Percentiles rank a stretch among this genome's conserved stretches.
Evolutionary conservation across 2,888 invertebrate species (phyloP).

Genomic region (Parnassius glacialis): DNA sequence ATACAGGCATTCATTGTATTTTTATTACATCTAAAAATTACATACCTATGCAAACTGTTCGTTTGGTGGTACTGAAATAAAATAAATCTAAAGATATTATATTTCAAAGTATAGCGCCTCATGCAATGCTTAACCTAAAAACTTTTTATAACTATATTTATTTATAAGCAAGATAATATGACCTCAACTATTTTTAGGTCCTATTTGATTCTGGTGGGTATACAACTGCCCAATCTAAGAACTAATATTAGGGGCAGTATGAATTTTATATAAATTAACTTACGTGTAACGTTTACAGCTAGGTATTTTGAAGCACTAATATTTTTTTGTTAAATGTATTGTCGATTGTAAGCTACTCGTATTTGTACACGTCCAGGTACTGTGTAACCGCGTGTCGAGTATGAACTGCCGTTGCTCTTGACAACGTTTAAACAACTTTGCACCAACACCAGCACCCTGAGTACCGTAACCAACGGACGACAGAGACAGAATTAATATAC

Average conservation of each 20-base stretch:
- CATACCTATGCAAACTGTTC: too few relatives aligned
- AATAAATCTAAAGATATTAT: too few relatives aligned
- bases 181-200: conserved; percentile 5
- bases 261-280: conserved; percentile 11
- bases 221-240: too few relatives aligned
- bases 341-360: conserved; percentile 50
- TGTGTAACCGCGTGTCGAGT: conserved; percentile 59
- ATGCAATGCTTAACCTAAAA: too few relatives aligned
- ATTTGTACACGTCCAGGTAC: conserved; percentile 52
- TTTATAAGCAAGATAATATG: not conserved
- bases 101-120: too few relatives aligned
- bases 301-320: conserved; percentile 13
- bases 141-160: too few relatives aligned
- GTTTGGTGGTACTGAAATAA: too few relatives aligned
- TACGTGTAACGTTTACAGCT: conserved; percentile 9
- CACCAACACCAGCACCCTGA: conserved; percentile 61
- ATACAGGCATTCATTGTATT: too few relatives aligned
- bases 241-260: conserved; percentile 2
- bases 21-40: too few relatives aligned
- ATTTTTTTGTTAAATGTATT: conserved; percentile 38
- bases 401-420: conserved; percentile 71
- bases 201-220: not conserved
- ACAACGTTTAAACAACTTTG: conserved; percentile 74
- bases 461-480: conserved; percentile 48
- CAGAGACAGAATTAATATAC: conserved; percentile 48